Base-by-base conservation (phyloP, 2,888 invertebrate genomes). In the Blomia tropicalis region DNA sequence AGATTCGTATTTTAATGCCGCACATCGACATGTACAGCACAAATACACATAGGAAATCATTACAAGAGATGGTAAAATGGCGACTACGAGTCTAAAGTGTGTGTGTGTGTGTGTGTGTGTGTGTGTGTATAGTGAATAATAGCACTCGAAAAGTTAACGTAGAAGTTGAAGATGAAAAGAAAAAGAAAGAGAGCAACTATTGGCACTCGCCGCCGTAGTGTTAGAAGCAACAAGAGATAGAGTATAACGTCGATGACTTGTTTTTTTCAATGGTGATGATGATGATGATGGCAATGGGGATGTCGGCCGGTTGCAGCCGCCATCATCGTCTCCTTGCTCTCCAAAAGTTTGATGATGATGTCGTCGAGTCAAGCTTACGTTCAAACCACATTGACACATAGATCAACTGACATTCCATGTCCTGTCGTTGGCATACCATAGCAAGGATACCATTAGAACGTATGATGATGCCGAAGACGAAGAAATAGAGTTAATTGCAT, bases 91-190 rank as follows among this genome's bases (percentile, higher is more conserved):
- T 47, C 51, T 36, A 36, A 36, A 36, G 36, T n/a, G n/a, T n/a
- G n/a, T n/a, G n/a, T n/a, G n/a, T n/a, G n/a, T n/a, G n/a, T n/a
- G n/a, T n/a, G n/a, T n/a, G n/a, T n/a, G n/a, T n/a, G n/a, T n/a
- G n/a, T n/a, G n/a, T n/a, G n/a, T n/a, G n/a, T 17, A n/a, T 47
- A 47, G 51, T 47, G 51, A 47, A 47, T 47, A 47, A 47, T 47
- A 27, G 51, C 51, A 14, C 7, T 14, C 14, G 41, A n/a, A 41
- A 41, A 41, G n/a, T n/a, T n/a, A n/a, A n/a, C n/a, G n/a, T n/a
- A n/a, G n/a, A n/a, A n/a, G n/a, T n/a, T n/a, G n/a, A n/a, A n/a
- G n/a, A n/a, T n/a, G n/a, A 36, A 17, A 36, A 17, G 36, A 17
- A 36, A 17, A 36, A 36, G 36, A 36, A 36, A 36, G 36, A 36